These are phyloP conservation scores for Caradrina kadenii DNA, from an alignment of 2,888 invertebrate species.

Conservation along the genomic window DNA sequence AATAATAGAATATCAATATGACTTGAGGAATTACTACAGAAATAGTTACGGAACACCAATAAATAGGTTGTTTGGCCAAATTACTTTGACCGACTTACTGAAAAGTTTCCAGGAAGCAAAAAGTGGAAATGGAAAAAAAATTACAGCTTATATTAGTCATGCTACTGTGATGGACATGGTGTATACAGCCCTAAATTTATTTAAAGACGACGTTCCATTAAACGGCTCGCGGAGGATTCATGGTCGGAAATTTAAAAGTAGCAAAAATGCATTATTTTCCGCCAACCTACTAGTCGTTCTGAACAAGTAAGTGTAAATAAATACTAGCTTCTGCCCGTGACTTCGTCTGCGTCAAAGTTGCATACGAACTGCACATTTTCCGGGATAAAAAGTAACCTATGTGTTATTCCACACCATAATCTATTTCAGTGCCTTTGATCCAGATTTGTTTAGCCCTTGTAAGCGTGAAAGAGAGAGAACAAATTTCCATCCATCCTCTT, in stretches of 20 bases:
- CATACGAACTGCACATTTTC: no score
- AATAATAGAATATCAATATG: constrained; percentile 94
- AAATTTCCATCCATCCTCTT: no score
- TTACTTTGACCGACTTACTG: constrained; percentile 92
- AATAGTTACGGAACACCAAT: constrained; percentile 84
- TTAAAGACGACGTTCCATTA: constrained; percentile 91
- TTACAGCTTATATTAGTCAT: constrained; percentile 93
- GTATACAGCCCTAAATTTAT: constrained; percentile 92
- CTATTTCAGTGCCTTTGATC: no score
- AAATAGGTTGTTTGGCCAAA: constrained; percentile 92
- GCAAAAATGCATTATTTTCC: constrained; percentile 92
- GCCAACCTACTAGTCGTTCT: constrained; percentile 93
- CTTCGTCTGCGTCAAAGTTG: no score
- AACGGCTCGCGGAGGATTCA: constrained; percentile 90
- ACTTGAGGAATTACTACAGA: constrained; percentile 93
- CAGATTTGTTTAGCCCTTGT: no score
- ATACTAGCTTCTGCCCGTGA: no score
- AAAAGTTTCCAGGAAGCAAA: constrained; percentile 85
- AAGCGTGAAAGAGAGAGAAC: no score
- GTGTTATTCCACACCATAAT: no score
- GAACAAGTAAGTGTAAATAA: constrained; percentile 90
- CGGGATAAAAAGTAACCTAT: no score
- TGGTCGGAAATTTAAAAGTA: constrained; percentile 93
- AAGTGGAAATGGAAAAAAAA: constrained; percentile 82
- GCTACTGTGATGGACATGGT: constrained; percentile 91